phyloP scores from a whole-genome alignment of 2,888 invertebrate genomes.

The Taenaris catops region DNA sequence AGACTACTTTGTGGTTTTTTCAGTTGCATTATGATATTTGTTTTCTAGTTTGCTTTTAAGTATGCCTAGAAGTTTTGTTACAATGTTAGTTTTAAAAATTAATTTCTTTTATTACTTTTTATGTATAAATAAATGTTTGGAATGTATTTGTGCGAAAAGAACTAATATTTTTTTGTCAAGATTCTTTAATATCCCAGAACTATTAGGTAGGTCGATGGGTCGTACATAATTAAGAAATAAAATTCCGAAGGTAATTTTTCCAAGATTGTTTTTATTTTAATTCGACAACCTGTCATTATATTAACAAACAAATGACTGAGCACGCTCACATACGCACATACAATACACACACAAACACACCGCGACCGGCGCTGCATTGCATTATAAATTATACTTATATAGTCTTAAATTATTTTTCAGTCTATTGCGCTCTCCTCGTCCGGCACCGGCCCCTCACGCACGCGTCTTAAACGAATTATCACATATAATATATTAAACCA shows the following conservation, averaged over 20 bases:
- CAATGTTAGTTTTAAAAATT: too few relatives aligned
- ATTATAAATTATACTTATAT: constrained; percentile 83
- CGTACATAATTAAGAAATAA: constrained; percentile 12
- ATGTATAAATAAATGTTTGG: too few relatives aligned
- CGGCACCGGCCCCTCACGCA: constrained; percentile 77
- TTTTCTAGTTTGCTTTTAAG: too few relatives aligned
- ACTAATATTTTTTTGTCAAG: too few relatives aligned
- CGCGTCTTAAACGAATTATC: constrained; percentile 81
- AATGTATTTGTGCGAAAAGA: too few relatives aligned
- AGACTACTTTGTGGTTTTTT: too few relatives aligned
- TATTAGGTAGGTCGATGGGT: background rate
- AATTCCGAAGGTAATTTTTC: constrained; percentile 53
- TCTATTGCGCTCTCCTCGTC: constrained; percentile 79
- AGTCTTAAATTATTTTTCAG: constrained; percentile 81
- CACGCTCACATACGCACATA: constrained; percentile 82
- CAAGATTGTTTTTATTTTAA: constrained; percentile 81
- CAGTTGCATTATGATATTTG: too few relatives aligned
- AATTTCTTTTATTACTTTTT: too few relatives aligned
- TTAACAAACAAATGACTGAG: constrained; percentile 82
- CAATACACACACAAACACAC: constrained; percentile 82
- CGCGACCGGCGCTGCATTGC: constrained; percentile 82
- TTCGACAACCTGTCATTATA: constrained; percentile 89
- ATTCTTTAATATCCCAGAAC: too few relatives aligned
- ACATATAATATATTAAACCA: constrained; percentile 85
- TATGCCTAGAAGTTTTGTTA: too few relatives aligned